These are phyloP conservation scores for Coptodon rendalli DNA, from an alignment of 2,113 vertebrate genomes.

Conservation along the genomic window DNA sequence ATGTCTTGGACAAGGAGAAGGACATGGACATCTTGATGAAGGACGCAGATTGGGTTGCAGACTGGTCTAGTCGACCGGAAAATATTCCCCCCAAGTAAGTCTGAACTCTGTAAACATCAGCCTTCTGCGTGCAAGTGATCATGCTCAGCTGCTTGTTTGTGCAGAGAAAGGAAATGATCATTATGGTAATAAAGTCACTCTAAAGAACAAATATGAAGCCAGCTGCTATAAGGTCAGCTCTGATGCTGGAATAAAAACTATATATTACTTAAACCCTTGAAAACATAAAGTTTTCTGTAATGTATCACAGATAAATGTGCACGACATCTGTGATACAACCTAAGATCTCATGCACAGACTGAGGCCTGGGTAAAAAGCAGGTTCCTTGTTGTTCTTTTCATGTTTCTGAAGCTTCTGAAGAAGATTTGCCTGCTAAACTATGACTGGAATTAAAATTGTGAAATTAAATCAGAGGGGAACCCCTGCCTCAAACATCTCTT, in stretches of 20 bases:
- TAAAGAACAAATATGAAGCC: neutral
- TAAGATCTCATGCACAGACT: neutral
- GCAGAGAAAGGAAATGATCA: neutral
- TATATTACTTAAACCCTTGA: neutral
- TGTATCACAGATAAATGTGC: neutral
- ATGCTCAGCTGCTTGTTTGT: conserved; percentile 1
- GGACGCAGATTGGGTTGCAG: conserved; percentile 91
- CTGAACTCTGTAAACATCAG: conserved; percentile 4
- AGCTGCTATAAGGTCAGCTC: neutral
- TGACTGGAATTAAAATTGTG: neutral
- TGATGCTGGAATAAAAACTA: neutral
- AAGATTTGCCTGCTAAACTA: neutral
- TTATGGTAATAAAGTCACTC: neutral
- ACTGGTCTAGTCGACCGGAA: conserved; percentile 98
- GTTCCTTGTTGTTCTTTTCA: neutral
- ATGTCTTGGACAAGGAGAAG: conserved; percentile 83
- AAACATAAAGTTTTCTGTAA: neutral
- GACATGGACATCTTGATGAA: conserved; percentile 89
- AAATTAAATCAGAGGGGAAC: neutral
- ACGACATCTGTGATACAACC: neutral
- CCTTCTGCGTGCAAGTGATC: neutral
- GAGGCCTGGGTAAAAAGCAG: neutral
- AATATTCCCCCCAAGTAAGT: conserved; percentile 95
- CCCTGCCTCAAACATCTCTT: neutral
- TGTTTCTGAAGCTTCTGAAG: neutral